These are phyloP conservation scores for Drosophila birchii DNA, from an alignment of 2,888 invertebrate species.

Conservation along the genomic window DNA sequence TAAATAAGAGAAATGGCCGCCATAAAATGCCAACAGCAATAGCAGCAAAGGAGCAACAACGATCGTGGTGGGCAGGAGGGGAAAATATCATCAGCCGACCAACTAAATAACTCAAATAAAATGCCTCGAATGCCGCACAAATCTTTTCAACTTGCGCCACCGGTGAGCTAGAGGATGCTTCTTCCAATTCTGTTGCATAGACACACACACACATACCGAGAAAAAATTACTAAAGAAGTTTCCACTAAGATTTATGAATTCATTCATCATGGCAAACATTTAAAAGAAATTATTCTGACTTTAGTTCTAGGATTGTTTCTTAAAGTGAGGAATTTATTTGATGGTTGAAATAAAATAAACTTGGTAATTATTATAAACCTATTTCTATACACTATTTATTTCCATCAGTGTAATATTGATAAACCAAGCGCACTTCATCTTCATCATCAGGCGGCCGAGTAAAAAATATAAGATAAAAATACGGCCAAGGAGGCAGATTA, in stretches of 20 bases:
- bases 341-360: not conserved
- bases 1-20: conserved; percentile 65
- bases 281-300: not conserved
- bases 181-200: conserved; percentile 7
- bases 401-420: conserved; percentile 64
- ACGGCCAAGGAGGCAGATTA: conserved; percentile 8
- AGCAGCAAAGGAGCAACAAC: conserved; percentile 26
- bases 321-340: not conserved
- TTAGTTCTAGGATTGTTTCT: not conserved
- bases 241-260: not conserved
- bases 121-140: conserved; percentile 69
- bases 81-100: conserved; percentile 62
- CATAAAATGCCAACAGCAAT: conserved; percentile 47
- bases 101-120: conserved; percentile 70
- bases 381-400: not conserved
- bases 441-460: conserved; percentile 55
- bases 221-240: conserved; percentile 6
- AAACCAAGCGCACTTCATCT: conserved; percentile 67
- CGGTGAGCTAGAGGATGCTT: conserved; percentile 16
- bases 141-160: conserved; percentile 63
- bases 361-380: too few relatives aligned
- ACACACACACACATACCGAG: conserved; percentile 7
- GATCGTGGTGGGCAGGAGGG: conserved; percentile 9
- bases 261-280: not conserved
- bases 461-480: conserved; percentile 31